These are phyloP conservation scores for Aphyosemion australe DNA, from an alignment of 2,113 vertebrate species.

Conservation along the genomic window DNA sequence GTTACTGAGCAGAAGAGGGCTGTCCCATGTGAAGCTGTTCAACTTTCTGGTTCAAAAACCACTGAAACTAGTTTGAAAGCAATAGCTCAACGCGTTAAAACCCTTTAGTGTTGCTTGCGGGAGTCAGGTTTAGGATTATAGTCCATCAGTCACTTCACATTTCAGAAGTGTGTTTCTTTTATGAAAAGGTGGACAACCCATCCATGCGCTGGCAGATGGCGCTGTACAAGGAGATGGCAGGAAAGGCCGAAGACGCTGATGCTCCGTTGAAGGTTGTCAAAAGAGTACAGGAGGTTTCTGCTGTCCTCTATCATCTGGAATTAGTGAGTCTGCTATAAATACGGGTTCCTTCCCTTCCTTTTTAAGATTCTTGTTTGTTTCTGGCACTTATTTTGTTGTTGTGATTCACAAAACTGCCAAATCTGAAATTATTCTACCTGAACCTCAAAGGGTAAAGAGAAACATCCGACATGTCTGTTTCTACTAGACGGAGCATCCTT, in stretches of 20 bases:
- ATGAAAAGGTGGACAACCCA: constrained; percentile 85
- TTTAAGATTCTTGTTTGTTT: too few species aligned
- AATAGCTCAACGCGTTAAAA: neutral
- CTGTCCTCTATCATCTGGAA: constrained; percentile 91
- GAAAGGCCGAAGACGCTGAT: constrained; percentile 89
- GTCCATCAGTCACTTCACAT: neutral
- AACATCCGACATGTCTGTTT: neutral
- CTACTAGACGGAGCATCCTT: constrained; percentile 88
- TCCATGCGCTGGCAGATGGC: constrained; percentile 96
- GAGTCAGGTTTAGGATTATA: neutral
- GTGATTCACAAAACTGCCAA: neutral
- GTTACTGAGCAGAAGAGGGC: too few species aligned
- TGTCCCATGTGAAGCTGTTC: too few species aligned
- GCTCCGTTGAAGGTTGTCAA: constrained; percentile 88
- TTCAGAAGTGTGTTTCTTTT: constrained; percentile 28
- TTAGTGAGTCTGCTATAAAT: constrained; percentile 72
- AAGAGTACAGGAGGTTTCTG: constrained; percentile 91
- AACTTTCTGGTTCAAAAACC: too few species aligned
- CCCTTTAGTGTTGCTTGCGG: neutral
- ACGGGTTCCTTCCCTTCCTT: neutral
- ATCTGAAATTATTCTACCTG: neutral
- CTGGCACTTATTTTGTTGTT: too few species aligned
- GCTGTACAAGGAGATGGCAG: constrained; percentile 88
- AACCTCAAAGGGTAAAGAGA: neutral
- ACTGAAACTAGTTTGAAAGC: too few species aligned